Evolutionary conservation across 1,140 invertebrate species (phyloP).

Genomic region (Drosophila mauritiana): DNA sequence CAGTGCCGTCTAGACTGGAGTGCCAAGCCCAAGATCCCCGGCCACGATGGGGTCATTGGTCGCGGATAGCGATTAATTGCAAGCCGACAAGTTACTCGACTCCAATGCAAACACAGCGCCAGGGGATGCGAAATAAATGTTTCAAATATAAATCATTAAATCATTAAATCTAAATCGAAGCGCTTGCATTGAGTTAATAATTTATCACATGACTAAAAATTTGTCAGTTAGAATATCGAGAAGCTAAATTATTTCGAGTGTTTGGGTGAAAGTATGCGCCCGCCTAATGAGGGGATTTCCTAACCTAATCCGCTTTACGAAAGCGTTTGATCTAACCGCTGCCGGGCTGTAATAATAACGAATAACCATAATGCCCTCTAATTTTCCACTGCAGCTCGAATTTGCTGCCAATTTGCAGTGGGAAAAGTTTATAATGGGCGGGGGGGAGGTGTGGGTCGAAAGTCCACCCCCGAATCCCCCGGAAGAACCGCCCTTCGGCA

Average conservation of each 20-base stretch:
- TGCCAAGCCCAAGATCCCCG: slow-evolving; percentile 4
- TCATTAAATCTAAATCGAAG: not conserved
- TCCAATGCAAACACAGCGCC: not conserved
- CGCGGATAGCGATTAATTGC: slow-evolving; percentile 14
- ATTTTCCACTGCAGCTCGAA: slow-evolving; percentile 55
- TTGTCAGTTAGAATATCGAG: no score
- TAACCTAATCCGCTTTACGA: slow-evolving; percentile 7
- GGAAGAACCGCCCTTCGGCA: not conserved
- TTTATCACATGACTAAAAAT: no score
- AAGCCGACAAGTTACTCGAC: slow-evolving; percentile 13
- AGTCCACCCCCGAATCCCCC: not conserved
- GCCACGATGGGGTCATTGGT: slow-evolving; percentile 17
- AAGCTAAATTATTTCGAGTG: not conserved
- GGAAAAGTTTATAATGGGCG: not conserved
- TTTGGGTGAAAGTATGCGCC: not conserved
- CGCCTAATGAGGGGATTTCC: not conserved
- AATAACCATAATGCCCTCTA: slow-evolving; percentile 42
- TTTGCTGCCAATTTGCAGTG: slow-evolving; percentile 33
- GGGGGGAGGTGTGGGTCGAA: no score
- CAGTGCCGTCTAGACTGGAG: slow-evolving; percentile 13
- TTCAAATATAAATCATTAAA: not conserved
- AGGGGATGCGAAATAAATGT: not conserved
- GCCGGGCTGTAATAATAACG: not conserved
- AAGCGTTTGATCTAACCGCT: slow-evolving; percentile 14
- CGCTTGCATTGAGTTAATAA: no score